A percentile compares a stretch with the other conserved stretches of the same genome.
Evolutionary conservation across 1,140 invertebrate species (phyloP).

Genomic region (Pogonomyrmex barbatus): DNA sequence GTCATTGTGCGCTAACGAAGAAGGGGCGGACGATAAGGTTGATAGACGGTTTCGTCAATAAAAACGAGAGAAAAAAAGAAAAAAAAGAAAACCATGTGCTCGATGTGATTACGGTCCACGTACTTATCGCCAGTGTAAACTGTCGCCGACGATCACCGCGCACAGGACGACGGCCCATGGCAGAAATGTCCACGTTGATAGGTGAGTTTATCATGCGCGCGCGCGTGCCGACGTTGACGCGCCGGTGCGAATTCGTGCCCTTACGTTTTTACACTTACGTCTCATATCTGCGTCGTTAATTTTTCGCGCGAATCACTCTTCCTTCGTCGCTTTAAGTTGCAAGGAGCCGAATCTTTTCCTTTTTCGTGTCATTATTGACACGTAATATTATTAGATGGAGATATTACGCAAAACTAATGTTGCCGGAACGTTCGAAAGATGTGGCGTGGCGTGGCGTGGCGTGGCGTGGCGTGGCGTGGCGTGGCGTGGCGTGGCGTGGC

Average conservation of each 20-base stretch:
- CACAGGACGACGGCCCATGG: conserved; percentile 27
- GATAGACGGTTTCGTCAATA: conserved; percentile 46
- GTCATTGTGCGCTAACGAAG: conserved; percentile 42
- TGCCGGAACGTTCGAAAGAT: conserved; percentile 62
- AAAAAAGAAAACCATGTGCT: background rate
- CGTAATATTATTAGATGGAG: conserved; percentile 9
- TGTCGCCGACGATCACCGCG: conserved; percentile 6
- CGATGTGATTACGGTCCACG: conserved; percentile 41
- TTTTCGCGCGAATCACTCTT: background rate
- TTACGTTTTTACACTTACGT: background rate
- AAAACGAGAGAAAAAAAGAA: background rate
- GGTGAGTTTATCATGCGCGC: conserved; percentile 69
- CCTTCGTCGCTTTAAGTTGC: no score
- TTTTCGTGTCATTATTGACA: conserved; percentile 1
- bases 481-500: no score
- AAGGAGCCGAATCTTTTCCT: no score
- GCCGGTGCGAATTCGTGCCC: background rate
- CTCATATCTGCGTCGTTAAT: background rate
- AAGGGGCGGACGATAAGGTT: conserved; percentile 43
- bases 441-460: conserved; percentile 51
- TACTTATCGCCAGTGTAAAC: conserved; percentile 61
- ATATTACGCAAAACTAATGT: conserved; percentile 12
- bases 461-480: no score
- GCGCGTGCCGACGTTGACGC: conserved; percentile 14
- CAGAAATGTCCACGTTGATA: conserved; percentile 74